These are phyloP conservation scores for Bellardia bayeri DNA, from an alignment of 2,888 invertebrate genomes.

Conservation along the genomic window DNA sequence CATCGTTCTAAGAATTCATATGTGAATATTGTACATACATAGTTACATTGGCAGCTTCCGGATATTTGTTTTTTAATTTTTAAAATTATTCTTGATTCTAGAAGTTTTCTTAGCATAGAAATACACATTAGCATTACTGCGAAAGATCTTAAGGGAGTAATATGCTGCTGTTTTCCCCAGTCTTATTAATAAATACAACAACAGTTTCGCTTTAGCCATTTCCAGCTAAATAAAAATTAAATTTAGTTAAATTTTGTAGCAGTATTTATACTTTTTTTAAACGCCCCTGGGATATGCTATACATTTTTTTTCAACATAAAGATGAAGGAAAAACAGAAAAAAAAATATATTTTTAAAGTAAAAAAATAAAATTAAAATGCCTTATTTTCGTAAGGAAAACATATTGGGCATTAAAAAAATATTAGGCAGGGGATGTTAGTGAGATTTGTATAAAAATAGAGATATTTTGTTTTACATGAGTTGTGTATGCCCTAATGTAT, in stretches of 20 bases:
- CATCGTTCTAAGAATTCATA: no score
- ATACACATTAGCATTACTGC: not conserved
- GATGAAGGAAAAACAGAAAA: not conserved
- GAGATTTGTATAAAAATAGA: no score
- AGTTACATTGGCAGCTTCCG: no score
- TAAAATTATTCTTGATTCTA: not conserved
- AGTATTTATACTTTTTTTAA: slow-evolving; percentile 21
- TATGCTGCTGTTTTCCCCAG: not conserved
- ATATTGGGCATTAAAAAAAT: no score
- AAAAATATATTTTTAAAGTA: slow-evolving; percentile 35
- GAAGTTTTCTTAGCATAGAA: no score
- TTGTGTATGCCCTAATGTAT: slow-evolving; percentile 31
- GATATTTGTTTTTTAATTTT: no score
- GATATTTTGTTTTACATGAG: not conserved
- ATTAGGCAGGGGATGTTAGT: no score
- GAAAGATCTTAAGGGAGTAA: not conserved
- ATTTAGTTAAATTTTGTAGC: slow-evolving; percentile 5
- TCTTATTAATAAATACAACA: not conserved
- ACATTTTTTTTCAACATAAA: not conserved
- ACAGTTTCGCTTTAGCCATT: not conserved
- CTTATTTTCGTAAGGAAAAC: no score
- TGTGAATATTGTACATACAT: no score
- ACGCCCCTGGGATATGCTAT: slow-evolving; percentile 44
- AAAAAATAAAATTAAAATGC: slow-evolving; percentile 23
- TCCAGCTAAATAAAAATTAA: slow-evolving; percentile 8